phyloP scores from a whole-genome alignment of 2,797 vertebrate species.

The Diceros bicornis region DNA sequence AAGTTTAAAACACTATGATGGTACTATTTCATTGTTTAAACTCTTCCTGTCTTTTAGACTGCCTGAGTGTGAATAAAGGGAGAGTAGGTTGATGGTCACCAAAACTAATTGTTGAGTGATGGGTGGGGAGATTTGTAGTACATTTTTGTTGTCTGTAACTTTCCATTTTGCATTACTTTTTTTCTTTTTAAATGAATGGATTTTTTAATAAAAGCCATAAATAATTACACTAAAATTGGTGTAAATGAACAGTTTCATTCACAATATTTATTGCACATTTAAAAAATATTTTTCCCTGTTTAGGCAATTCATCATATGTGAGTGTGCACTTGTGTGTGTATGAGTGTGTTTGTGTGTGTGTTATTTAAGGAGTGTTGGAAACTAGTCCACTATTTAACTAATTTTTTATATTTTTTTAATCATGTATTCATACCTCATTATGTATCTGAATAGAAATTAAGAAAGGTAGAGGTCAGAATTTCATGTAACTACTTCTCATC shows the following conservation, averaged over 20 bases:
- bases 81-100: neutral
- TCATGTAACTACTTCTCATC: constrained; percentile 45
- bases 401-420: neutral
- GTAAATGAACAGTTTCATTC: neutral
- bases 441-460: neutral
- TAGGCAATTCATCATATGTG: neutral
- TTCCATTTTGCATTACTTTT: neutral
- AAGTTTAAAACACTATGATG: neutral
- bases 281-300: neutral
- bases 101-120: neutral
- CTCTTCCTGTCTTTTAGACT: neutral
- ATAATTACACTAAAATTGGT: neutral
- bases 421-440: neutral
- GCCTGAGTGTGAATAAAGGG: neutral
- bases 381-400: neutral
- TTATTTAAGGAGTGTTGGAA: neutral
- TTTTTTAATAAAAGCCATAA: constrained; percentile 4
- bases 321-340: neutral
- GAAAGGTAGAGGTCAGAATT: constrained; percentile 41
- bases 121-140: neutral
- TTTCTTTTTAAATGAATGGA: neutral
- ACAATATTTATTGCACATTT: neutral
- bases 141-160: neutral
- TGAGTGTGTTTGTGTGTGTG: neutral
- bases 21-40: neutral